These are phyloP conservation scores for Pagrus major DNA, from an alignment of 2,113 vertebrate genomes.

Conservation along the genomic window DNA sequence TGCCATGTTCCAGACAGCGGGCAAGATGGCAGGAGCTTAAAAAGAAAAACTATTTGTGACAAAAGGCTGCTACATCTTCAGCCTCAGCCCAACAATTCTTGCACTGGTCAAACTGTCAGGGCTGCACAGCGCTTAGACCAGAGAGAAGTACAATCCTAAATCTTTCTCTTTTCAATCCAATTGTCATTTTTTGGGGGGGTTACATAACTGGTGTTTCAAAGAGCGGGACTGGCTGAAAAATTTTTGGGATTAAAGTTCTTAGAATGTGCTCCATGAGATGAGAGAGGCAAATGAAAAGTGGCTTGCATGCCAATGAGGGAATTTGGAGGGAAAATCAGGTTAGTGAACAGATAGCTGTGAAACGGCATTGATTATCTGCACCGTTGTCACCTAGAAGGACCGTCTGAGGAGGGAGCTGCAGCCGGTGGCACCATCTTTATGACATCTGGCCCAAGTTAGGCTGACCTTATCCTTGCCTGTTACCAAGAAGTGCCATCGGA, in stretches of 20 bases:
- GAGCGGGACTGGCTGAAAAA: constrained; percentile 42
- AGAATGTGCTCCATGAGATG: constrained; percentile 37
- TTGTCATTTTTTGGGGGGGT: constrained; percentile 26
- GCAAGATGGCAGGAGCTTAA: constrained; percentile 41
- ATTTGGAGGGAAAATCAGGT: constrained; percentile 42
- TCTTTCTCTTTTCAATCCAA: constrained; percentile 45
- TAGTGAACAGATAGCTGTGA: constrained; percentile 43
- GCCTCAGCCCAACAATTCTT: constrained; percentile 13
- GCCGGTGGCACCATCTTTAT: constrained; percentile 57
- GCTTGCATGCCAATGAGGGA: constrained; percentile 56
- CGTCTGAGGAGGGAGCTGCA: constrained; percentile 33
- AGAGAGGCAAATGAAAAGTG: constrained; percentile 41
- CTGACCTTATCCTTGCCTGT: constrained; percentile 58
- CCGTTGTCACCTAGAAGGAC: constrained; percentile 42
- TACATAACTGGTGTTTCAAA: constrained; percentile 59
- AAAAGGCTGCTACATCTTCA: constrained; percentile 27
- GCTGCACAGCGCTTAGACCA: not conserved
- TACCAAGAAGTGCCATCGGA: too few species aligned
- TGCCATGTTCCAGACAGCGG: constrained; percentile 59
- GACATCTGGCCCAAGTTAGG: constrained; percentile 34
- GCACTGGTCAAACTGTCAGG: constrained; percentile 49
- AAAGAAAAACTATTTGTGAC: constrained; percentile 52
- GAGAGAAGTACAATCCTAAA: constrained; percentile 19
- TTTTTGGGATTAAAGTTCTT: constrained; percentile 60
- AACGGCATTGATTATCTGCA: constrained; percentile 56